A percentile compares a stretch with the other conserved stretches of the same genome.
Evolutionary conservation across 2,888 invertebrate genomes (phyloP).

Genomic region (Sarcophaga carnaria): DNA sequence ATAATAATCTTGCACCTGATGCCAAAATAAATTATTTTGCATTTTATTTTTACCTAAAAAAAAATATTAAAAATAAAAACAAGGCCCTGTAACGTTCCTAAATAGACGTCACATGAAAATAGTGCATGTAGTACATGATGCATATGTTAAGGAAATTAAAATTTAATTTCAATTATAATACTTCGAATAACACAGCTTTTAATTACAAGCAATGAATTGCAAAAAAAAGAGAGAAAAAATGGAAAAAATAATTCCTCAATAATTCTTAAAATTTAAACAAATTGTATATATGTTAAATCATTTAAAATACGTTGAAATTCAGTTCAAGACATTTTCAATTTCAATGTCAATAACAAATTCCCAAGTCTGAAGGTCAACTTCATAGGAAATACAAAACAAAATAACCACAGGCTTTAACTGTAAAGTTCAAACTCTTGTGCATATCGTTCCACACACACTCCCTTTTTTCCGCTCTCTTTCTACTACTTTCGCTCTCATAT

Average conservation of each 20-base stretch:
- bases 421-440: background rate
- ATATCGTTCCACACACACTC: background rate
- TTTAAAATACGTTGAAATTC: too few species aligned
- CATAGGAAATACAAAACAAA: background rate
- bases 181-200: background rate
- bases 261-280: too few species aligned
- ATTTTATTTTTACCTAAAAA: background rate
- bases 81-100: background rate
- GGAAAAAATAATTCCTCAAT: background rate
- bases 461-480: background rate
- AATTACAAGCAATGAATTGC: background rate
- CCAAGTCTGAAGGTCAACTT: background rate
- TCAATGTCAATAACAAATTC: background rate
- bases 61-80: background rate
- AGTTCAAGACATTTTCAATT: background rate
- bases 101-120: background rate
- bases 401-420: background rate
- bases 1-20: background rate
- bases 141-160: background rate
- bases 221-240: background rate
- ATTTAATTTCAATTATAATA: background rate
- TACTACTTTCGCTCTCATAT: background rate
- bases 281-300: too few species aligned
- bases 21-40: background rate
- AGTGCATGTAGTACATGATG: background rate